Conservation (phyloP, 2,797 vertebrate genomes). For the Esox masquinongy region DNA sequence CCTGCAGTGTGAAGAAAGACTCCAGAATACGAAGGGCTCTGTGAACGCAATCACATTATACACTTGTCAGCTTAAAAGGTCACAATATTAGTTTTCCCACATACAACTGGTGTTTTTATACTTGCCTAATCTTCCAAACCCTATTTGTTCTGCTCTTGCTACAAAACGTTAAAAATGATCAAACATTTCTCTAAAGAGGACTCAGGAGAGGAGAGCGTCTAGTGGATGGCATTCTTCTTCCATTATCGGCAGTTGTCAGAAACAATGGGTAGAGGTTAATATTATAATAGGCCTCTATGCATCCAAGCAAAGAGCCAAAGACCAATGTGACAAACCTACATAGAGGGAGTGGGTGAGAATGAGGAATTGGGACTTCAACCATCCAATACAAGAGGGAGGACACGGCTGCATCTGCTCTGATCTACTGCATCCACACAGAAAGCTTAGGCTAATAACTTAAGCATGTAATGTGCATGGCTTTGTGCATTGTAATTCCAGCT, state of each 20-base stretch:
- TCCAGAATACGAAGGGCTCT: slow-evolving; percentile 47
- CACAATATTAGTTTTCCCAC: slow-evolving; percentile 64
- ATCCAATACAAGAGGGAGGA: slow-evolving; percentile 26
- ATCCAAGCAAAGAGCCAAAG: slow-evolving; percentile 13
- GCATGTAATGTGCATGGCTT: not conserved
- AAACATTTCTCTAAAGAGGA: slow-evolving; percentile 2
- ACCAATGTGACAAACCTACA: slow-evolving; percentile 25
- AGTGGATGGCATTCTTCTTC: slow-evolving; percentile 9
- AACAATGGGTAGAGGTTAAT: not conserved
- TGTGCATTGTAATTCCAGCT: not conserved
- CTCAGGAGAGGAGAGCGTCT: not conserved
- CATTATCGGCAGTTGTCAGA: slow-evolving; percentile 17
- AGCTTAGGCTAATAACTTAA: not conserved
- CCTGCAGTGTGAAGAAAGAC: slow-evolving; percentile 46
- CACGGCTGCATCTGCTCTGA: slow-evolving; percentile 21
- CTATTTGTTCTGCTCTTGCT: slow-evolving; percentile 18
- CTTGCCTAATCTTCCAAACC: slow-evolving; percentile 26
- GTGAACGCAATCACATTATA: slow-evolving; percentile 66
- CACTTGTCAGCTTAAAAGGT: slow-evolving; percentile 77
- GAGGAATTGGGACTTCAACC: slow-evolving; percentile 29
- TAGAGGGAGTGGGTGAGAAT: slow-evolving; percentile 25
- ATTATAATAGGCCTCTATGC: not conserved
- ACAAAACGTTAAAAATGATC: not conserved
- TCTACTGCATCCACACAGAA: not conserved
- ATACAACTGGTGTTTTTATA: slow-evolving; percentile 33